Conservation (phyloP, 2,888 invertebrate species). For the Dynastes grantii region DNA sequence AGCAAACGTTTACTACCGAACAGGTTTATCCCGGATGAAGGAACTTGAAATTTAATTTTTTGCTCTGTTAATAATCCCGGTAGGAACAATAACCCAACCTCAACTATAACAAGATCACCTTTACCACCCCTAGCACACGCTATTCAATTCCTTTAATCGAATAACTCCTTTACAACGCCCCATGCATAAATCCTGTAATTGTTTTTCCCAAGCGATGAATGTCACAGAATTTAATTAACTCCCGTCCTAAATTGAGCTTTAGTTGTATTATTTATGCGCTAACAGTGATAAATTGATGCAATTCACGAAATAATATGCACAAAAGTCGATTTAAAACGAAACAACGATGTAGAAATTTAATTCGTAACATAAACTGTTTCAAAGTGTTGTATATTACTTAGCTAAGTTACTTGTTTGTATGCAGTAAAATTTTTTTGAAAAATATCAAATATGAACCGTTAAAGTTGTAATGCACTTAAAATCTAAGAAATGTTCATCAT, state of each 20-base stretch:
- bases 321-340: neutral
- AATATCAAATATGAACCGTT: too few species aligned
- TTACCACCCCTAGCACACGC: neutral
- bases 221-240: conserved; percentile 36
- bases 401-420: too few species aligned
- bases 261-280: neutral
- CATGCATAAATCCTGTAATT: conserved; percentile 24
- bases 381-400: neutral
- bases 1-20: conserved; percentile 16
- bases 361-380: neutral
- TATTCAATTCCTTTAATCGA: conserved; percentile 17
- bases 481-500: too few species aligned
- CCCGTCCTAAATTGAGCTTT: neutral
- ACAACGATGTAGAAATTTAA: neutral
- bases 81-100: conserved; percentile 13
- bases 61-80: neutral
- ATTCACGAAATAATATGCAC: neutral
- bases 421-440: too few species aligned
- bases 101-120: conserved; percentile 8
- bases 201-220: conserved; percentile 13
- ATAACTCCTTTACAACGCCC: conserved; percentile 17
- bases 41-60: conserved; percentile 33
- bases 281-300: conserved; percentile 19
- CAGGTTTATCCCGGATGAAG: conserved; percentile 6
- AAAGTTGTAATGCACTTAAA: too few species aligned